phyloP scores from a whole-genome alignment of 2,888 invertebrate species.

The Cosmia pyralina region DNA sequence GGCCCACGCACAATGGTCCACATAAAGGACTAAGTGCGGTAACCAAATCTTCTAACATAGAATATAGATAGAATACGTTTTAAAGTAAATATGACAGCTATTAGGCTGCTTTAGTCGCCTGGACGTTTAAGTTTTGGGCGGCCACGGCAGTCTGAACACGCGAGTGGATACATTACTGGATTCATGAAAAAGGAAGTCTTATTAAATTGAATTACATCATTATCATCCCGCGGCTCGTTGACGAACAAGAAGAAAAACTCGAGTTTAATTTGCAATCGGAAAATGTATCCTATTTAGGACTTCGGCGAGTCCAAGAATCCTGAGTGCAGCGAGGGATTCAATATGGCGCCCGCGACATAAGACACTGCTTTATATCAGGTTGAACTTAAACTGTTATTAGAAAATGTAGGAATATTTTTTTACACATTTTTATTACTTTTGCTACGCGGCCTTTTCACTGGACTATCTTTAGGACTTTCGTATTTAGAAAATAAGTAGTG shows the following conservation, averaged over 20 bases:
- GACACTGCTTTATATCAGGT: conserved; percentile 32
- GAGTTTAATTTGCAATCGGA: background rate
- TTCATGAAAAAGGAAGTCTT: background rate
- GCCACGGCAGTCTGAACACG: too few species aligned
- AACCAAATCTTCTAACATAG: too few species aligned
- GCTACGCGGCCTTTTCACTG: conserved; percentile 33
- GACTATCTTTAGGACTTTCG: conserved; percentile 51
- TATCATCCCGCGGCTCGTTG: background rate
- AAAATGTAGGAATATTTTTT: conserved; percentile 20
- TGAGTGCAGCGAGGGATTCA: too few species aligned
- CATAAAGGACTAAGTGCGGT: too few species aligned
- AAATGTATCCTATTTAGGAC: conserved; percentile 1
- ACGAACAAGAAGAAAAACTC: background rate
- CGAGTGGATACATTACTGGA: background rate
- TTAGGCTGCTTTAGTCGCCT: too few species aligned
- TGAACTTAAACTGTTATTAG: conserved; percentile 46
- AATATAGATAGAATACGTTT: too few species aligned
- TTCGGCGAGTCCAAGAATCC: background rate
- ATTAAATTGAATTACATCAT: background rate
- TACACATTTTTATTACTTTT: conserved; percentile 23
- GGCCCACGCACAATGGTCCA: too few species aligned
- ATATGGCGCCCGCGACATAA: too few species aligned
- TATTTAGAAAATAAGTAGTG: conserved; percentile 76
- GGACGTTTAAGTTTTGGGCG: too few species aligned
- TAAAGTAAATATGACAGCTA: too few species aligned